A percentile compares a stretch with the other conserved stretches of the same genome.
phyloP scores from a whole-genome alignment of 2,113 vertebrate species.

The Azemiops feae region DNA sequence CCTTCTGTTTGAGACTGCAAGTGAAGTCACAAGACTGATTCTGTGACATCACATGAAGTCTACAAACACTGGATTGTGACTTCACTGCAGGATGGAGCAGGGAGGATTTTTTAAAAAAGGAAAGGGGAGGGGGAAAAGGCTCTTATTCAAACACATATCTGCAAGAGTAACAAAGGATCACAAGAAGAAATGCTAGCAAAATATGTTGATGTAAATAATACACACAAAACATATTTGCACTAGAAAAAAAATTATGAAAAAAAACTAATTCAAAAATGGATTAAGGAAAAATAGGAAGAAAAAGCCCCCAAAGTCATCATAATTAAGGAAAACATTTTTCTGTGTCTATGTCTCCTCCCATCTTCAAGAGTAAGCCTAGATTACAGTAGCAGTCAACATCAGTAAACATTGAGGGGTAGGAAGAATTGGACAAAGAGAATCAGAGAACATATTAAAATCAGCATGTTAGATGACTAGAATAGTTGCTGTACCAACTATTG shows the following conservation, averaged over 20 bases:
- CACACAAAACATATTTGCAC: background rate
- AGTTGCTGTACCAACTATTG: background rate
- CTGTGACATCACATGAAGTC: slow-evolving; percentile 76
- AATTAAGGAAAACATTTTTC: background rate
- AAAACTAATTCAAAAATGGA: slow-evolving; percentile 20
- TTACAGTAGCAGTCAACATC: background rate
- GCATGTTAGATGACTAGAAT: fast-evolving
- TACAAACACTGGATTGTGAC: slow-evolving; percentile 74
- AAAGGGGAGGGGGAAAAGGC: slow-evolving; percentile 57
- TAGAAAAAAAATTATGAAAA: slow-evolving; percentile 18
- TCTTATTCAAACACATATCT: slow-evolving; percentile 70
- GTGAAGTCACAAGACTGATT: slow-evolving; percentile 76
- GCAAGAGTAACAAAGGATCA: slow-evolving; percentile 68
- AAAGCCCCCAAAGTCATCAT: background rate
- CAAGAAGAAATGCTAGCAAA: slow-evolving; percentile 9
- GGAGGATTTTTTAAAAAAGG: slow-evolving; percentile 47
- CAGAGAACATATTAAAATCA: background rate
- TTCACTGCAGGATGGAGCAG: slow-evolving; percentile 71
- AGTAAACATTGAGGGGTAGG: fast-evolving
- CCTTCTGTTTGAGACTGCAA: slow-evolving; percentile 69
- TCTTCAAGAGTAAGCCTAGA: background rate
- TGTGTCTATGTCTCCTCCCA: background rate
- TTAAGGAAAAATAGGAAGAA: background rate
- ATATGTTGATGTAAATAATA: slow-evolving; percentile 36
- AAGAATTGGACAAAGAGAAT: background rate